Evolutionary conservation across 2,888 invertebrate species (phyloP), one percentile per base, ranked within the genome.

Genomic region (Hemistola chrysoprasaria): DNA sequence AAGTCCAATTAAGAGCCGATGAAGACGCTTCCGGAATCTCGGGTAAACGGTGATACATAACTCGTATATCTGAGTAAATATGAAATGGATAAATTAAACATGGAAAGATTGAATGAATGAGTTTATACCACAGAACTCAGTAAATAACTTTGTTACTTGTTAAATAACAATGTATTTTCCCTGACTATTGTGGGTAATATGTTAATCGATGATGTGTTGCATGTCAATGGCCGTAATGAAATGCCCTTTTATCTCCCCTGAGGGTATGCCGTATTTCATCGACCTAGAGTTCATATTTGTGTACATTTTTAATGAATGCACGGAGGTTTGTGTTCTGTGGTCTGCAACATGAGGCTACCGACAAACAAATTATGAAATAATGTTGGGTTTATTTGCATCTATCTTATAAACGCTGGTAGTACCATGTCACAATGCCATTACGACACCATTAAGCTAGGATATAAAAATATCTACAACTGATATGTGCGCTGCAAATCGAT

Each of bases 211-310:
- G 71, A 70, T 68, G 69, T 67, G 66, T 64, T 65, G 69, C 60
- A 62, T 73, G 75, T 77, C 79, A 75, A 79, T 79, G 67, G 71
- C 61, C 54, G 65, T 74, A 77, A 77, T 76, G 66, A 71, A 74
- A 74, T 62, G 64, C 65, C 40, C 39, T 50, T 46, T 25, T 10
- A 10, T 33, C 52, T 40, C 53, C 52, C 48, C 42, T 51, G 40
- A 37, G 37, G 37, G 6, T 2, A 22, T 23, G 10, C 25, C 38
- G 34, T 50, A 40, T 31, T 38, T 10, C 34, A n/a, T 33, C 29
- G 28, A 30, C 6, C 29, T 40, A 50, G 31, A 45, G 53, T 47
- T 31, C 24, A 43, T 21, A 47, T 35, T 49, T 43, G 55, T 50
- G 41, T 52, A 54, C 44, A 55, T 58, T 58, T 47, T 21, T 3